Evolutionary conservation across 2,797 vertebrate genomes (phyloP), one percentile per base, ranked within the genome.

Genomic region (Etheostoma nigrum): DNA sequence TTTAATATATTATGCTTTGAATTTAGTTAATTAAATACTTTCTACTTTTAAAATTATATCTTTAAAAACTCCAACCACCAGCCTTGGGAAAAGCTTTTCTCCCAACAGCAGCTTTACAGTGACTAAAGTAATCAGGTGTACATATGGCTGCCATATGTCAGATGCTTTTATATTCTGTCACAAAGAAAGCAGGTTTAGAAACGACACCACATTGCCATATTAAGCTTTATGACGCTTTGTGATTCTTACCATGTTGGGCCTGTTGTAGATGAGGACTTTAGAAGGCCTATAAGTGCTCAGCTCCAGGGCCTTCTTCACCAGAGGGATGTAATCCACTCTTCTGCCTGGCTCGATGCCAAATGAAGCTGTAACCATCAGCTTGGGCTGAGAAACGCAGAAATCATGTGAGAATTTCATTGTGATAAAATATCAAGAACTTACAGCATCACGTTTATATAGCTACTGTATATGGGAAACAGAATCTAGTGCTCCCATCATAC

Each of bases 341-440:
- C 97, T 94, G 85, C 96, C 97, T 0, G 96, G 98, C 91, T 99
- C 98, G 23, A 99, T 95, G 78, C 98, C 98, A 92, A 98, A 99
- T 2, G 97, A 98, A 51, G 97, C 96, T 5, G 97, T 99, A 53
- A 97, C 96, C 58, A 99, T 88, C 86, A 99, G 69, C 85, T 97
- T 99, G 62, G 98, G 97, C 98, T 99, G 88, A 84, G 89, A 74
- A 78, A 64, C 40, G 76, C 0, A 64, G 3, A 51, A 36, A 66
- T 47, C 3, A 36, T 19, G 25, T 1, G n/a, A 60, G 57, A 54
- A 65, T 72, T 11, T 5, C 12, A 70, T 8, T 25, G 36, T 13
- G 45, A 66, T 23, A 4, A 67, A 76, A 70, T 48, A 19, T 44
- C 25, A 60, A 45, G 51, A 52, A 44, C 36, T 11, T 21, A 13